A percentile compares a stretch with the other conserved stretches of the same genome.
These are phyloP conservation scores for Meriones unguiculatus DNA, from an alignment of 2,113 vertebrate species.

Conservation along the genomic window DNA sequence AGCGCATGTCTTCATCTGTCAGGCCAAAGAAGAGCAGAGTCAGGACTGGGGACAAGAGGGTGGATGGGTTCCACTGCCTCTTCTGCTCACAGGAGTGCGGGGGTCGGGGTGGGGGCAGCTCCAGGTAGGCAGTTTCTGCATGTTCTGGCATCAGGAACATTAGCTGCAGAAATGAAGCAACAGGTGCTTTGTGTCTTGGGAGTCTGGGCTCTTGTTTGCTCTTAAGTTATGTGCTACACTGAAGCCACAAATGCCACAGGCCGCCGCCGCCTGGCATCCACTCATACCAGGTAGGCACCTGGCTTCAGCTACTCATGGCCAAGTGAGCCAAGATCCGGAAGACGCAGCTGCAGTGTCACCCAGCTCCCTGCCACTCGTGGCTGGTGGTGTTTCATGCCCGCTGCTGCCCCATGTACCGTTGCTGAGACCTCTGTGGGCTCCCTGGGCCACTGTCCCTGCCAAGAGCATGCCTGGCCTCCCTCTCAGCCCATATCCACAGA, in stretches of 20 bases:
- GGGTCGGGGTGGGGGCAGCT: not conserved
- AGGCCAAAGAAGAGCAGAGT: not conserved
- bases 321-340: not conserved
- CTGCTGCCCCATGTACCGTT: rapidly evolving
- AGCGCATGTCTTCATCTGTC: not conserved
- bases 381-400: not conserved
- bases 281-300: not conserved
- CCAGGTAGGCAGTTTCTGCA: rapidly evolving
- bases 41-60: not conserved
- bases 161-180: not conserved
- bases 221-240: not conserved
- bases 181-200: not conserved
- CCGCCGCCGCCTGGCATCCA: rapidly evolving
- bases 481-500: not conserved
- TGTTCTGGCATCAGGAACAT: not conserved
- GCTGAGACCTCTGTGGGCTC: not conserved
- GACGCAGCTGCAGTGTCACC: not conserved
- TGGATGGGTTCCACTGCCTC: rapidly evolving
- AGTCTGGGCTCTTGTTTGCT: not conserved
- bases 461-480: not conserved
- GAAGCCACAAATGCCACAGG: not conserved
- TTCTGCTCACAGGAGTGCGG: rapidly evolving
- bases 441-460: not conserved
- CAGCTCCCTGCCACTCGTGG: not conserved
- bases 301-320: not conserved